These are phyloP conservation scores for Gambusia affinis DNA, from an alignment of 2,113 vertebrate species.

Conservation along the genomic window DNA sequence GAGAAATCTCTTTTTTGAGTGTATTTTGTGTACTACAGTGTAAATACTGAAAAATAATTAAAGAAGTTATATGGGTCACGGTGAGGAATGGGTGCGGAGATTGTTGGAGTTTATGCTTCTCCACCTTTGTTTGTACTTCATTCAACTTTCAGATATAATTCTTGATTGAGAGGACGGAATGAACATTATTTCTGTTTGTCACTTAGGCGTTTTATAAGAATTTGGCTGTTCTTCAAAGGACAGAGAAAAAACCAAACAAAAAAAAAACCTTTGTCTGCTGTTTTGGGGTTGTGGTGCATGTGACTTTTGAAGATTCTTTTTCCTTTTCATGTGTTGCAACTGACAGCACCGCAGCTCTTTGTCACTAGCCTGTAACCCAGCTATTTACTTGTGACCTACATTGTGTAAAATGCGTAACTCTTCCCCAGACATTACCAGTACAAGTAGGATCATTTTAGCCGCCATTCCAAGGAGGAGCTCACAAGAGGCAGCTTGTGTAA, in stretches of 20 bases:
- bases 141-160: slow-evolving; percentile 58
- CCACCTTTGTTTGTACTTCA: slow-evolving; percentile 74
- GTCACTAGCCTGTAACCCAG: slow-evolving; percentile 72
- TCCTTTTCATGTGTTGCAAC: slow-evolving; percentile 69
- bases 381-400: slow-evolving; percentile 79
- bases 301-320: slow-evolving; percentile 74
- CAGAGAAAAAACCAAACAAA: slow-evolving; percentile 52
- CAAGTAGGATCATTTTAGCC: slow-evolving; percentile 75
- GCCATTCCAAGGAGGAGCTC: slow-evolving; percentile 67
- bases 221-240: slow-evolving; percentile 60
- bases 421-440: slow-evolving; percentile 73
- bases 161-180: slow-evolving; percentile 57
- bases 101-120: slow-evolving; percentile 61
- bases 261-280: slow-evolving; percentile 67
- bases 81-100: slow-evolving; percentile 58
- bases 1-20: slow-evolving; percentile 79
- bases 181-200: slow-evolving; percentile 61
- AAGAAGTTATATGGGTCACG: slow-evolving; percentile 74
- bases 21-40: slow-evolving; percentile 87
- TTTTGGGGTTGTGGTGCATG: slow-evolving; percentile 82
- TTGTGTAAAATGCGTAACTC: slow-evolving; percentile 79
- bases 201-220: slow-evolving; percentile 64
- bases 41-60: slow-evolving; percentile 83
- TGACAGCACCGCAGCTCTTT: slow-evolving; percentile 64
- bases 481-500: slow-evolving; percentile 76